These are phyloP conservation scores for Capitella teleta DNA, from an alignment of 1,140 invertebrate species.

Conservation along the genomic window DNA sequence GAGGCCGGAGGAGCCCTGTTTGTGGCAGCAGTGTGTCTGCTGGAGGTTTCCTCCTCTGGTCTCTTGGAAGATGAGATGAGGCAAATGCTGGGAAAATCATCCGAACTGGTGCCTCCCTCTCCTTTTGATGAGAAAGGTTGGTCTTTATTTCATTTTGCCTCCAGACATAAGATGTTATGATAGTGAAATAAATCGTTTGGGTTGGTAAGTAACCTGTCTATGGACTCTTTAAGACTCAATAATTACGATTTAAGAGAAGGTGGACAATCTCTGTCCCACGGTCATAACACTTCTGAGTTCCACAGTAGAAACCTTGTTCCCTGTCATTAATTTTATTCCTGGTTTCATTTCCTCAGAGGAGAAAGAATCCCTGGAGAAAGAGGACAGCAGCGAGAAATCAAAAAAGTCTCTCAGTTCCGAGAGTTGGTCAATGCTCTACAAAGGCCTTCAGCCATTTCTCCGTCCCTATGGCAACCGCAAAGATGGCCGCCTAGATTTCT, in stretches of 20 bases:
- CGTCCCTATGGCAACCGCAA: conserved; percentile 31
- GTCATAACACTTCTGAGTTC: neutral
- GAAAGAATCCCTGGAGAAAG: conserved; percentile 4
- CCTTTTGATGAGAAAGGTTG: conserved; percentile 12
- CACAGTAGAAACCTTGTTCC: neutral
- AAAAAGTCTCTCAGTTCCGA: no score
- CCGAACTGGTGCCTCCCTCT: conserved; percentile 3
- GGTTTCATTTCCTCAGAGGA: neutral
- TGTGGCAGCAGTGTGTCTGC: conserved; percentile 7
- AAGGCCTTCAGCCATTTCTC: conserved; percentile 26
- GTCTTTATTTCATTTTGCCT: neutral
- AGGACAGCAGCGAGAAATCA: neutral
- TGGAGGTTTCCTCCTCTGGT: conserved; percentile 10
- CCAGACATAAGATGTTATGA: neutral
- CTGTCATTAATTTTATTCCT: neutral
- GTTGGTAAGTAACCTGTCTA: neutral
- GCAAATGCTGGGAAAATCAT: conserved; percentile 1
- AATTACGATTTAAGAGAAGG: neutral
- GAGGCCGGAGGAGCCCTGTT: conserved; percentile 12
- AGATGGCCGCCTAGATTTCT: conserved; percentile 35
- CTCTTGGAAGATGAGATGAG: conserved; percentile 6
- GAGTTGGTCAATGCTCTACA: conserved; percentile 28
- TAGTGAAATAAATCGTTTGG: neutral
- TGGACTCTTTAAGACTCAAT: neutral
- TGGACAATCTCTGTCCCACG: neutral